phyloP scores from a whole-genome alignment of 2,797 vertebrate species.

The Sphenodon punctatus region DNA sequence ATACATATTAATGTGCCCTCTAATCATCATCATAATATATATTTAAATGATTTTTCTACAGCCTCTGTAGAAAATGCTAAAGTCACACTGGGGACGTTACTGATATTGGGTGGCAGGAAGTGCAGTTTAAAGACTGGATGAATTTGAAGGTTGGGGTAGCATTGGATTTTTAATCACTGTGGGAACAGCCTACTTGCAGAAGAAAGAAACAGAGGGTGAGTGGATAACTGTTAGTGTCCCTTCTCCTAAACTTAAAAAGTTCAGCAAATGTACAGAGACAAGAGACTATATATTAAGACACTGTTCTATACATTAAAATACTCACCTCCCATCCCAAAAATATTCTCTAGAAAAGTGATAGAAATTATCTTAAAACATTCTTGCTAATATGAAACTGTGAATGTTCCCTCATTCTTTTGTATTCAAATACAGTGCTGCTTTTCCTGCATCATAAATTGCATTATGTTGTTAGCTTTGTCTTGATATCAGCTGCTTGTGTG shows the following conservation, averaged over 20 bases:
- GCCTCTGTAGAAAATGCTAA: neutral
- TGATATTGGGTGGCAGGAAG: neutral
- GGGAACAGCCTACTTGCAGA: neutral
- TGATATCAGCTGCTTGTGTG: neutral
- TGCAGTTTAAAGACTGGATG: neutral
- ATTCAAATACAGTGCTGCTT: neutral
- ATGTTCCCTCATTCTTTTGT: slow-evolving; percentile 9
- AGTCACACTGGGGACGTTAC: neutral
- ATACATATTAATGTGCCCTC: neutral
- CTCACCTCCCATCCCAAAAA: neutral
- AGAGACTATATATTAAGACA: no score
- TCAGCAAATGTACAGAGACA: neutral
- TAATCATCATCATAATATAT: neutral
- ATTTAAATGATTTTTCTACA: neutral
- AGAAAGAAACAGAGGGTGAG: neutral
- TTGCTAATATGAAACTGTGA: neutral
- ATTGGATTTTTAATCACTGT: neutral
- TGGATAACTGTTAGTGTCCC: neutral
- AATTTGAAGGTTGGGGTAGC: neutral
- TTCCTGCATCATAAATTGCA: neutral
- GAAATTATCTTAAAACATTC: neutral
- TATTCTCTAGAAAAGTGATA: neutral
- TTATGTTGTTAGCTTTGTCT: neutral
- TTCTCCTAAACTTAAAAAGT: no score
- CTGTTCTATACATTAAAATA: no score